A percentile compares a stretch with the other conserved stretches of the same genome.
Conservation (phyloP, 92 coral and sea anemone genomes). For the Actinostola sp. region DNA sequence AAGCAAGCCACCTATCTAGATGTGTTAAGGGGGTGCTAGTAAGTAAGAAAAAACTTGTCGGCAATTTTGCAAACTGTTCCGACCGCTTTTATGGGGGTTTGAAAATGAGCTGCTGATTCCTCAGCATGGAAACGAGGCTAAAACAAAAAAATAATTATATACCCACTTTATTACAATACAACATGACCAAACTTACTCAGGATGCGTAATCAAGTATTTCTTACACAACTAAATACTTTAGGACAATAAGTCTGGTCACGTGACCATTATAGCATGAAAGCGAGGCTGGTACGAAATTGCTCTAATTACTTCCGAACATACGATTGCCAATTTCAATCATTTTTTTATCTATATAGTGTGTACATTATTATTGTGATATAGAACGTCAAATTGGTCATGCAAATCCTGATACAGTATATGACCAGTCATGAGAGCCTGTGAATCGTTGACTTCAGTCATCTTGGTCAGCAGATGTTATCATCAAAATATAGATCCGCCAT, state of each 20-base stretch:
- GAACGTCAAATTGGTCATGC: neutral
- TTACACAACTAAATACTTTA: conserved; percentile 26
- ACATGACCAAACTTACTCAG: conserved; percentile 17
- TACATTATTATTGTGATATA: neutral
- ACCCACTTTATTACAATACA: conserved; percentile 26
- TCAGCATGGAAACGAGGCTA: conserved; percentile 55
- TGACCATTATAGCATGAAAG: conserved; percentile 40
- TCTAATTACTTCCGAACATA: neutral
- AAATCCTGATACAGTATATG: neutral
- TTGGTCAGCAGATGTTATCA: conserved; percentile 19
- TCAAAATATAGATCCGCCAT: conserved; percentile 33
- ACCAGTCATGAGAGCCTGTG: neutral
- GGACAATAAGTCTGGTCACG: conserved; percentile 38
- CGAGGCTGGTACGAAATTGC: conserved; percentile 18
- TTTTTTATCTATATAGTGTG: neutral
- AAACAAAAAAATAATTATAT: conserved; percentile 32
- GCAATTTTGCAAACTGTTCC: conserved; percentile 52
- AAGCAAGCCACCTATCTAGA: conserved; percentile 41
- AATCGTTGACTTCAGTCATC: conserved; percentile 1
- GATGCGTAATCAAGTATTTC: conserved; percentile 28
- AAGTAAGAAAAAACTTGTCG: conserved; percentile 56
- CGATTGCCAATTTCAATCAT: neutral
- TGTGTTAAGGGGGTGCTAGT: conserved; percentile 28
- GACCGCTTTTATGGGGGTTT: conserved; percentile 35
- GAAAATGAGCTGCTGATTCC: conserved; percentile 10